Percentiles rank a stretch among this genome's conserved stretches.
phyloP scores from a whole-genome alignment of 2,888 invertebrate genomes.

The Hypercompe scribonia region DNA sequence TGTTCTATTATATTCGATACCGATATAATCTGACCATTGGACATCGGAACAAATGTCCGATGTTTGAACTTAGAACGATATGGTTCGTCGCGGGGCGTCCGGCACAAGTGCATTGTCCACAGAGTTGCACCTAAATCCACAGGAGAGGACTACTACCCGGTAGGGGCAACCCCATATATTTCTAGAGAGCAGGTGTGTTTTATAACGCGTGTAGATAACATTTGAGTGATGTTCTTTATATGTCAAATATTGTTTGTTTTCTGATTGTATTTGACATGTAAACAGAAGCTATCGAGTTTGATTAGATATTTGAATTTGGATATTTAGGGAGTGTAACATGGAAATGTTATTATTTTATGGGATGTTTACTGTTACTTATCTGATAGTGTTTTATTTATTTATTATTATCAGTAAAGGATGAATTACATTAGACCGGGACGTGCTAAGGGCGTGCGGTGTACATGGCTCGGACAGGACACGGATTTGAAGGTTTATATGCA shows the following conservation, averaged over 20 bases:
- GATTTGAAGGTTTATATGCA: no score
- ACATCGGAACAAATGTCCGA: constrained; percentile 47
- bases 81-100: constrained; percentile 61
- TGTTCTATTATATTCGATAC: constrained; percentile 43
- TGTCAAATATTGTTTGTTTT: constrained; percentile 5
- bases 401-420: neutral
- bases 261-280: constrained; percentile 4
- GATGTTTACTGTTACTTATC: neutral
- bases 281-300: constrained; percentile 6
- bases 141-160: constrained; percentile 41
- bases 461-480: no score
- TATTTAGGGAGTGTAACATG: neutral
- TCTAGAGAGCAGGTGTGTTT: constrained; percentile 26
- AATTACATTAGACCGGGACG: no score
- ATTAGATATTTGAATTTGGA: constrained; percentile 8
- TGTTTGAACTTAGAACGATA: constrained; percentile 52
- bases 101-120: constrained; percentile 70
- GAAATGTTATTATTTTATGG: neutral
- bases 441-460: no score
- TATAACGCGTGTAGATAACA: constrained; percentile 17
- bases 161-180: constrained; percentile 18
- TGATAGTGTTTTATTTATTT: neutral
- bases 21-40: constrained; percentile 23
- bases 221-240: constrained; percentile 13
- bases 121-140: constrained; percentile 55